phyloP scores from a whole-genome alignment of 2,888 invertebrate genomes.

The Syritta pipiens region DNA sequence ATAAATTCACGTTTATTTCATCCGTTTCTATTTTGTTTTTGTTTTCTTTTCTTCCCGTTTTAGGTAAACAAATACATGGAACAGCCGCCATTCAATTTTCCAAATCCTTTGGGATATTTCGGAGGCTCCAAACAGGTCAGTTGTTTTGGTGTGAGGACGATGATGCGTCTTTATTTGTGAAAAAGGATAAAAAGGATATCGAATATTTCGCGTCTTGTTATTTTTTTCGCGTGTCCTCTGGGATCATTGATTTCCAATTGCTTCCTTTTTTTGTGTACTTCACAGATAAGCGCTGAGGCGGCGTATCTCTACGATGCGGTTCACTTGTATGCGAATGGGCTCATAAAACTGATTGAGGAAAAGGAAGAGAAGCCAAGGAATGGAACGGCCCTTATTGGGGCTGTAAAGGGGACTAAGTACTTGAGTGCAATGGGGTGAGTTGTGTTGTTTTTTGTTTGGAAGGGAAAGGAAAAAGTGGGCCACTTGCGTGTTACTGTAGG shows the following conservation, averaged over 20 bases:
- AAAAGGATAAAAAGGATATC: constrained; percentile 3
- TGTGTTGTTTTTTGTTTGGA: constrained; percentile 9
- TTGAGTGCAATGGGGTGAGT: constrained; percentile 91
- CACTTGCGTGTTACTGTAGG: too few relatives aligned
- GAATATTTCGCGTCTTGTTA: constrained; percentile 18
- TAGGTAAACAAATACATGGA: constrained; percentile 92
- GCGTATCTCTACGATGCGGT: constrained; percentile 97
- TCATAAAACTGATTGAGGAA: constrained; percentile 85
- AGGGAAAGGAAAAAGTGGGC: too few relatives aligned
- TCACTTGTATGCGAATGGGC: constrained; percentile 91
- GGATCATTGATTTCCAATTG: constrained; percentile 27
- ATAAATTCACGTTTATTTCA: neutral
- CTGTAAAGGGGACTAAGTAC: constrained; percentile 88
- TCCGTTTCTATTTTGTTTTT: neutral
- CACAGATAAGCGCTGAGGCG: constrained; percentile 91
- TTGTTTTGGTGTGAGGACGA: neutral
- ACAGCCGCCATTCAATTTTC: constrained; percentile 91
- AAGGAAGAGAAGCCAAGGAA: constrained; percentile 85
- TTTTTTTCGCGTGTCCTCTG: constrained; percentile 8
- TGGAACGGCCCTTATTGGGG: constrained; percentile 89
- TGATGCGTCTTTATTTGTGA: neutral
- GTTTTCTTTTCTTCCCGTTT: constrained; percentile 52
- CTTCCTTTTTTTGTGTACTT: neutral
- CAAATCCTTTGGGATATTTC: constrained; percentile 86
- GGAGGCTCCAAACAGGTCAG: constrained; percentile 87